phyloP scores from a whole-genome alignment of 2,797 vertebrate genomes.

The Hirundo rustica region DNA sequence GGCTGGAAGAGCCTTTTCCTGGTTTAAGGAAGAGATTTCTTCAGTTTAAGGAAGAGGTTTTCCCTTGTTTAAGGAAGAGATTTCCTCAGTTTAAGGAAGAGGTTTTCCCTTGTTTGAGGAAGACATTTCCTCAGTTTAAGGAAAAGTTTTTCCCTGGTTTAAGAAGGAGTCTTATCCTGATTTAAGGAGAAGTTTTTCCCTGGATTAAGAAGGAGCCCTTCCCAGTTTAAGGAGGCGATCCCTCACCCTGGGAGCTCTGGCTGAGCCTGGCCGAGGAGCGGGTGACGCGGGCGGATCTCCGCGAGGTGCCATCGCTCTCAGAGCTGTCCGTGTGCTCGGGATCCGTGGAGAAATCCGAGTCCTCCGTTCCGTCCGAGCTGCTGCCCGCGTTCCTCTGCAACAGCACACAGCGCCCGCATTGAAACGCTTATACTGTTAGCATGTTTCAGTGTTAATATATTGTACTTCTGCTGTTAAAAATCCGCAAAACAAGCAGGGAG shows the following conservation, averaged over 20 bases:
- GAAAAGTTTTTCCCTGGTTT: background rate
- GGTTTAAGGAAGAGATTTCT: background rate
- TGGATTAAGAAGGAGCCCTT: background rate
- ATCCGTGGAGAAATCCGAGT: conserved; percentile 96
- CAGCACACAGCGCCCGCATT: background rate
- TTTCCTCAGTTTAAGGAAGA: background rate
- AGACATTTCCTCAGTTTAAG: background rate
- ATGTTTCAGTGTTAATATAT: no score
- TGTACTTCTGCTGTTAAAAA: fast-evolving
- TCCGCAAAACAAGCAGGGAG: fast-evolving
- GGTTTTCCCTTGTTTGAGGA: background rate
- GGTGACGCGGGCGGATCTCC: conserved; percentile 90
- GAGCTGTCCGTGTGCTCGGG: conserved; percentile 97
- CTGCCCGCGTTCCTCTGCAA: conserved; percentile 93
- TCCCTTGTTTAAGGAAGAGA: no score
- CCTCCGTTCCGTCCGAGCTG: conserved; percentile 95
- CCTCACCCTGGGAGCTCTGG: conserved; percentile 94
- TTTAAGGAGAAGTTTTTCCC: background rate
- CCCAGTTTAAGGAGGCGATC: background rate
- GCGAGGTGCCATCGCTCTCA: conserved; percentile 89
- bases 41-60: no score
- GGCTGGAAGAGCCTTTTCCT: background rate
- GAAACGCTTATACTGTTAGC: background rate
- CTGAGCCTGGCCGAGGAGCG: conserved; percentile 93
- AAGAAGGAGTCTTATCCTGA: fast-evolving